Evolutionary conservation across 2,888 invertebrate genomes (phyloP).

Genomic region (Xanthorhoe designata): DNA sequence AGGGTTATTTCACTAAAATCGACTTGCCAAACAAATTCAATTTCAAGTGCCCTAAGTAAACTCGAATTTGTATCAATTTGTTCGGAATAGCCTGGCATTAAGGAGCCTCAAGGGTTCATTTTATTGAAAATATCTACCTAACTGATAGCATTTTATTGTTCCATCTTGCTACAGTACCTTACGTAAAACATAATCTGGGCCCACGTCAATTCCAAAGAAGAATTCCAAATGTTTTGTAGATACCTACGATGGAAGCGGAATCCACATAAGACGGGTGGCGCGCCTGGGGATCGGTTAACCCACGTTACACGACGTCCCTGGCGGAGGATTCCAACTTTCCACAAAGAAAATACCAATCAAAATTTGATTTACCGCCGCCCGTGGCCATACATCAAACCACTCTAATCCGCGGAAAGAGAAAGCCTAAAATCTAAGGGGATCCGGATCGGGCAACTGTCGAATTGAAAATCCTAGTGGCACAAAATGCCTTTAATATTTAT

Average conservation of each 20-base stretch:
- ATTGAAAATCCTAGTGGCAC: conserved; percentile 79
- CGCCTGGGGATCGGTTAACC: conserved; percentile 82
- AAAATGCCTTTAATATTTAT: conserved; percentile 80
- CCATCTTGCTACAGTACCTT: background rate
- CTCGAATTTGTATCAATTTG: conserved; percentile 57
- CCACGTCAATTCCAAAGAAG: conserved; percentile 61
- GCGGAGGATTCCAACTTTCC: conserved; percentile 77
- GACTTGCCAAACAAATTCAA: conserved; percentile 75
- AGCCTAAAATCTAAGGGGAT: conserved; percentile 81
- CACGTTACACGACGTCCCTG: conserved; percentile 74
- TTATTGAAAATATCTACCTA: background rate
- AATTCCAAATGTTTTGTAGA: conserved; percentile 61
- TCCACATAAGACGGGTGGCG: conserved; percentile 68
- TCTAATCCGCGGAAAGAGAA: conserved; percentile 80
- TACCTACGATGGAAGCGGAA: conserved; percentile 47
- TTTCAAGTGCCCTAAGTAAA: conserved; percentile 72
- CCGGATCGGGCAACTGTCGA: conserved; percentile 63
- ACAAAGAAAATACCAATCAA: conserved; percentile 85
- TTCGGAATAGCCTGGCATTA: conserved; percentile 7
- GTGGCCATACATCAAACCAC: conserved; percentile 81
- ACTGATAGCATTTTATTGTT: background rate
- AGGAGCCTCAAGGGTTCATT: conserved; percentile 1
- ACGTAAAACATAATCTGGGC: conserved; percentile 21
- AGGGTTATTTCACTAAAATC: conserved; percentile 73
- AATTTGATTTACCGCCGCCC: conserved; percentile 85